Conservation (phyloP, 2,888 invertebrate genomes). For the Euproctis similis region DNA sequence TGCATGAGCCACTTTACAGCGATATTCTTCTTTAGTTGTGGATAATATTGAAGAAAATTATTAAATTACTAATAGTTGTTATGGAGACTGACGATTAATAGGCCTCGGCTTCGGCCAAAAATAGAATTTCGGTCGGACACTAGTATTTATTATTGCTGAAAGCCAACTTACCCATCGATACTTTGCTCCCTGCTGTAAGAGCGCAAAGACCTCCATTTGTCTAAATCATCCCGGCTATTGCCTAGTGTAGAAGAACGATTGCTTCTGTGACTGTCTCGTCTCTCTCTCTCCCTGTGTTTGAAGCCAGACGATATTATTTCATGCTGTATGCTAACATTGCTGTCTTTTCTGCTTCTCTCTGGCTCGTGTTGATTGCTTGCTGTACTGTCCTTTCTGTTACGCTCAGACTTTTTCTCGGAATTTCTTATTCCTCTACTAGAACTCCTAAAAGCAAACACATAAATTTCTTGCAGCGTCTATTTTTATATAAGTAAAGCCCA, state of each 20-base stretch:
- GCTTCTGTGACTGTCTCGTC: constrained; percentile 61
- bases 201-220: constrained; percentile 63
- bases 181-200: constrained; percentile 71
- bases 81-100: too few relatives aligned
- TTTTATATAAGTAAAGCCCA: too few relatives aligned
- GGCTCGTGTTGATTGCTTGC: constrained; percentile 51
- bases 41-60: too few relatives aligned
- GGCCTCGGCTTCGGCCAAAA: background rate
- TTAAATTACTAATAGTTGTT: too few relatives aligned
- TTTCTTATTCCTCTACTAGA: constrained; percentile 62
- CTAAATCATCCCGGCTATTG: constrained; percentile 65
- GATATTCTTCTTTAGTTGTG: too few relatives aligned
- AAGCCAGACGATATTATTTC: constrained; percentile 40
- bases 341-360: constrained; percentile 50
- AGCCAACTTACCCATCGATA: constrained; percentile 53
- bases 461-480: too few relatives aligned
- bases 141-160: background rate
- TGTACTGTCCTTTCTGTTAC: constrained; percentile 56
- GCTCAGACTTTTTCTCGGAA: constrained; percentile 52
- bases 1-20: too few relatives aligned
- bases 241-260: constrained; percentile 66
- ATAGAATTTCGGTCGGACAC: background rate
- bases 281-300: constrained; percentile 51
- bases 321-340: constrained; percentile 58
- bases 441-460: constrained; percentile 32